These are phyloP conservation scores for Nothoprocta perdicaria DNA, from an alignment of 2,113 vertebrate species.

Conservation along the genomic window DNA sequence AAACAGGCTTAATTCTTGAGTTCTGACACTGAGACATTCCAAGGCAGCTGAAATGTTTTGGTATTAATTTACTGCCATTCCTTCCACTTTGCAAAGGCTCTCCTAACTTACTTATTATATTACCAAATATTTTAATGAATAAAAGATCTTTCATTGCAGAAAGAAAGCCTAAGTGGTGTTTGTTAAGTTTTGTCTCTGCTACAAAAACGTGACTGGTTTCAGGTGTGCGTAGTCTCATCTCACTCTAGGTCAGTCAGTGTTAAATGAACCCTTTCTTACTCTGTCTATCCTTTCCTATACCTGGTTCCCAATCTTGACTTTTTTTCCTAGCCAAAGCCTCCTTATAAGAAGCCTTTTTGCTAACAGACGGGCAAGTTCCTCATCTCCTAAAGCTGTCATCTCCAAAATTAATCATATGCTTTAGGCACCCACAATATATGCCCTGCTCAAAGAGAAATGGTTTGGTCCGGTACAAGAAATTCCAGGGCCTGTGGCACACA, in stretches of 20 bases:
- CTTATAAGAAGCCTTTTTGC: not conserved
- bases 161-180: not conserved
- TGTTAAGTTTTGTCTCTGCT: not conserved
- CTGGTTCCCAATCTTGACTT: not conserved
- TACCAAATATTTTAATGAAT: not conserved
- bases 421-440: not conserved
- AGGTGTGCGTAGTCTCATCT: not conserved
- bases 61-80: not conserved
- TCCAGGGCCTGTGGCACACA: constrained; percentile 3
- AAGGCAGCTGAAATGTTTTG: not conserved
- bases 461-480: constrained; percentile 35
- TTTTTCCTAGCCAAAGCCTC: not conserved
- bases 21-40: not conserved
- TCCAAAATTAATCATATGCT: constrained; percentile 38
- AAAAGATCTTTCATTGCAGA: not conserved
- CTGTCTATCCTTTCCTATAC: not conserved
- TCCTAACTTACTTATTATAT: not conserved
- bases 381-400: constrained; percentile 25
- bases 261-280: not conserved
- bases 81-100: not conserved
- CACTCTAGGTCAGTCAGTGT: not conserved
- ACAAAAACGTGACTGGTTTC: not conserved
- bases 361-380: constrained; percentile 52
- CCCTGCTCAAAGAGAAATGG: constrained; percentile 36
- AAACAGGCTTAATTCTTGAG: not conserved